Evolutionary conservation across 1,140 invertebrate species (phyloP).

Genomic region (Hypsibius dujardini): DNA sequence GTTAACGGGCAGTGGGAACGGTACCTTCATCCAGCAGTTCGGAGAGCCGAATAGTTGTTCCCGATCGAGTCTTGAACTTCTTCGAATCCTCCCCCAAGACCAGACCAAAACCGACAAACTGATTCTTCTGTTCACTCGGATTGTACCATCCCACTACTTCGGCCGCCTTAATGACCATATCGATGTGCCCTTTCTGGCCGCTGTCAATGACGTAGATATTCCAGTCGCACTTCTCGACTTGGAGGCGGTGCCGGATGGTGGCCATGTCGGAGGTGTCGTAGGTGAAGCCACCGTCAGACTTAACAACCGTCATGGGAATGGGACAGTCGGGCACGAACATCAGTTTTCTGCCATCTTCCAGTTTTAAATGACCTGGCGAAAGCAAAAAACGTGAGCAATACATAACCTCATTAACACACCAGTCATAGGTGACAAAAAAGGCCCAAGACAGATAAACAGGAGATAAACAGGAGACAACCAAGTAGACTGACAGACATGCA

Average conservation of each 20-base stretch:
- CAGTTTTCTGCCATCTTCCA: slow-evolving; percentile 65
- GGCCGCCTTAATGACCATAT: slow-evolving; percentile 17
- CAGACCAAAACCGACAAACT: slow-evolving; percentile 74
- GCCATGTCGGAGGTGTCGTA: slow-evolving; percentile 98
- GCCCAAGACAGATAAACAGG: no score
- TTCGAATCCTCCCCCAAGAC: slow-evolving; percentile 96
- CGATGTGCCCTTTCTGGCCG: slow-evolving; percentile 48
- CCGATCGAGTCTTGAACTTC: slow-evolving; percentile 96
- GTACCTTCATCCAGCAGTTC: slow-evolving; percentile 81
- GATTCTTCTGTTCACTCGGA: slow-evolving; percentile 31
- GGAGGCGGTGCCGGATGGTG: slow-evolving; percentile 62
- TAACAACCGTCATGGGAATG: slow-evolving; percentile 82
- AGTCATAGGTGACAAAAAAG: no score
- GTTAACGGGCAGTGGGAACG: neutral
- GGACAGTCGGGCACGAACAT: slow-evolving; percentile 52
- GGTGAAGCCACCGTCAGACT: slow-evolving; percentile 94
- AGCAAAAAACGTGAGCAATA: slow-evolving; percentile 20
- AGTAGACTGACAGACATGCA: no score
- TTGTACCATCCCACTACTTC: slow-evolving; percentile 47
- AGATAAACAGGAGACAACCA: no score
- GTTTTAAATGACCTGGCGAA: slow-evolving; percentile 10
- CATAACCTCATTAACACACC: no score
- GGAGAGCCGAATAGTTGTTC: slow-evolving; percentile 73
- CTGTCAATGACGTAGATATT: slow-evolving; percentile 86
- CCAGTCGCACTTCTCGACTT: slow-evolving; percentile 73